These are phyloP conservation scores for Bombus affinis DNA, from an alignment of 1,140 invertebrate genomes.

Conservation along the genomic window DNA sequence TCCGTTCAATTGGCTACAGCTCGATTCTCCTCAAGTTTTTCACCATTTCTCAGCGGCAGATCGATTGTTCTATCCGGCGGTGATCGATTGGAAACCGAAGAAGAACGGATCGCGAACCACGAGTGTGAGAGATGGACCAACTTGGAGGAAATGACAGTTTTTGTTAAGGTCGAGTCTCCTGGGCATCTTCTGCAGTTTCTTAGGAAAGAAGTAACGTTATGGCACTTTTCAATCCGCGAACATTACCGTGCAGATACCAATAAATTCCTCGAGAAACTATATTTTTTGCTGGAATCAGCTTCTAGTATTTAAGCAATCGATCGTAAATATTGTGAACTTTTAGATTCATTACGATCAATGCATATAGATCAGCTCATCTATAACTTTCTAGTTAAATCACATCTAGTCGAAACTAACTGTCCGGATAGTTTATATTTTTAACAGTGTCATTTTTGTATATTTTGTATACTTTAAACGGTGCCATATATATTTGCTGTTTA, in stretches of 20 bases:
- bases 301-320: too few relatives aligned
- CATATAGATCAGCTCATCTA: not conserved
- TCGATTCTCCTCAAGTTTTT: not conserved
- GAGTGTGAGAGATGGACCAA: conserved; percentile 6
- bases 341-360: too few relatives aligned
- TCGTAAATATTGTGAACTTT: too few relatives aligned
- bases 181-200: not conserved
- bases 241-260: not conserved
- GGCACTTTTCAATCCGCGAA: not conserved
- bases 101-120: not conserved
- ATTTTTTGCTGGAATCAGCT: not conserved
- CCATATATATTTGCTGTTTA: not conserved
- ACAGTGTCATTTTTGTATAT: too few relatives aligned
- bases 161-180: not conserved
- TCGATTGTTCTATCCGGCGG: conserved; percentile 29
- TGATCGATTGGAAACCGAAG: conserved; percentile 18
- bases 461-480: not conserved
- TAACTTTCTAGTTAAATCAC: not conserved
- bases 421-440: not conserved
- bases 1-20: too few relatives aligned
- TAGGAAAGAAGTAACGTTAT: not conserved
- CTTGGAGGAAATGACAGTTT: conserved; percentile 29
- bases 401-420: not conserved
- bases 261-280: not conserved
- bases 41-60: not conserved